Percentiles rank a stretch among this genome's conserved stretches.
phyloP scores from a whole-genome alignment of 1,140 invertebrate species.

The Colletes latitarsis region DNA sequence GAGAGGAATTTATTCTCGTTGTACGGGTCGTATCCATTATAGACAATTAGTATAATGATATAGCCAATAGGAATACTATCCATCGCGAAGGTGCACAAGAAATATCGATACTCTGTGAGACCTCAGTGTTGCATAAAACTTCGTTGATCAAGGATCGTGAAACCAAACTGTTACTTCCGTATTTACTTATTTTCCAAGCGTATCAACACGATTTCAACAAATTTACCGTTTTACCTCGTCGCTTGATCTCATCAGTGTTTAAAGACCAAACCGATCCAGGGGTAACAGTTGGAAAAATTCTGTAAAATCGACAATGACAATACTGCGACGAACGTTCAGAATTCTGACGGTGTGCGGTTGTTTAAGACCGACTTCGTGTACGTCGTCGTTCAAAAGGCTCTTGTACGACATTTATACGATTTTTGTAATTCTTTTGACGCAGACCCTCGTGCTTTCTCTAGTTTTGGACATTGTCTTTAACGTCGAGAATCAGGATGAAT shows the following conservation, averaged over 20 bases:
- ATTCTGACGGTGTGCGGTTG: conserved; percentile 30
- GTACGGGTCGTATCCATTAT: too few species aligned
- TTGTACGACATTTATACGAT: conserved; percentile 13
- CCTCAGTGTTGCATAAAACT: background rate
- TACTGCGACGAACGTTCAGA: conserved; percentile 14
- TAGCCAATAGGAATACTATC: background rate
- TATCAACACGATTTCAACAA: too few species aligned
- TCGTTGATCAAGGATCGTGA: background rate
- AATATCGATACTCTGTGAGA: background rate
- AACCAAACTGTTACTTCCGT: background rate
- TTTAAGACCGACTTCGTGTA: conserved; percentile 25
- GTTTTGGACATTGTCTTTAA: conserved; percentile 21
- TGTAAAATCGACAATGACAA: background rate
- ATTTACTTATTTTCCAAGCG: background rate
- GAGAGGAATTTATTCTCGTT: background rate
- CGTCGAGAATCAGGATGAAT: conserved; percentile 37
- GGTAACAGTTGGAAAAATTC: background rate
- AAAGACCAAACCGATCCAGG: background rate
- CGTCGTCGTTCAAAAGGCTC: background rate
- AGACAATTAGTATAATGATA: background rate
- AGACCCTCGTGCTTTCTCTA: background rate
- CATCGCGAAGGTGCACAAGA: background rate
- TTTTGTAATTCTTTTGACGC: background rate
- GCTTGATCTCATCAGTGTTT: background rate
- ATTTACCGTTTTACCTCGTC: background rate